Percentiles rank a stretch among this genome's conserved stretches.
phyloP scores from a whole-genome alignment of 2,888 invertebrate species.

The Blastobasis adustella region DNA sequence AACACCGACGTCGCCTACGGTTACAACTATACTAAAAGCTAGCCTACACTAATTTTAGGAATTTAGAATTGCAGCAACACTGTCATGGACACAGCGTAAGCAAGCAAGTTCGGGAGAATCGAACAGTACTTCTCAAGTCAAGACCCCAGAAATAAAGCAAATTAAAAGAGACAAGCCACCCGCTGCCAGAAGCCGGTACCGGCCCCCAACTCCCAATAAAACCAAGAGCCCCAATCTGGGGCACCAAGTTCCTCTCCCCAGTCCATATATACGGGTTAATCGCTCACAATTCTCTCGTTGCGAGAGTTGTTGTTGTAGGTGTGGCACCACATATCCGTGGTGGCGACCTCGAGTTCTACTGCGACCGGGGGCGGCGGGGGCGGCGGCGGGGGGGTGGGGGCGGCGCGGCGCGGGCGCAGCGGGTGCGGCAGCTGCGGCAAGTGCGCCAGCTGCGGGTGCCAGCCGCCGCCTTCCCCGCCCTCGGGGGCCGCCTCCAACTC shows the following conservation, averaged over 20 bases:
- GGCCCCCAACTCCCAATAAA: too few species aligned
- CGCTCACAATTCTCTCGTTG: constrained; percentile 1
- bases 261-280: neutral
- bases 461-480: constrained; percentile 25
- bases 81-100: too few species aligned
- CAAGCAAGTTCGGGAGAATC: too few species aligned
- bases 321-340: constrained; percentile 60
- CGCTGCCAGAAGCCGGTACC: too few species aligned
- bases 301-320: constrained; percentile 12
- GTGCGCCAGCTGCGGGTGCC: constrained; percentile 44
- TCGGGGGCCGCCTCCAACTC: constrained; percentile 19
- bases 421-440: constrained; percentile 19
- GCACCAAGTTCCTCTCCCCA: neutral
- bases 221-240: too few species aligned
- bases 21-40: constrained; percentile 1
- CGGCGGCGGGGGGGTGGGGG: constrained; percentile 37
- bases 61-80: too few species aligned
- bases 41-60: too few species aligned
- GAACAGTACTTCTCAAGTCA: too few species aligned
- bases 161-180: too few species aligned
- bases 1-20: constrained; percentile 59
- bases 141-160: too few species aligned
- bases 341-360: constrained; percentile 61
- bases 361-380: constrained; percentile 50
- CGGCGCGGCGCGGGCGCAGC: constrained; percentile 20